Conservation (phyloP, 2,888 invertebrate species). For the Phyllotreta striolata region DNA sequence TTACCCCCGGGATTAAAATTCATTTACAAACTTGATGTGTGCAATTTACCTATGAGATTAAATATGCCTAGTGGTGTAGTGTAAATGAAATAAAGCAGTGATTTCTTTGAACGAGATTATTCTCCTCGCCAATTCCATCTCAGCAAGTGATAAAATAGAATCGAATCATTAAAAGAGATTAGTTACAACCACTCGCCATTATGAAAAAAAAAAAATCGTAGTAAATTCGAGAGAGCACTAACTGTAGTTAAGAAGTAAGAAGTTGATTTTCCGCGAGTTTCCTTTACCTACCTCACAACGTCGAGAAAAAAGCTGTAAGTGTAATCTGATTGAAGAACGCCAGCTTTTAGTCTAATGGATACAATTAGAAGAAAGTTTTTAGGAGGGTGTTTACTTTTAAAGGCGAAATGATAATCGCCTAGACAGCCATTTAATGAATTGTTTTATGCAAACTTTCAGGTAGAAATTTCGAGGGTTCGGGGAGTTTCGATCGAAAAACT, state of each 20-base stretch:
- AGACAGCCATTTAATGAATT: too few species aligned
- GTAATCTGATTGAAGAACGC: constrained; percentile 18
- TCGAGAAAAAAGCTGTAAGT: constrained; percentile 2
- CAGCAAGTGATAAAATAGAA: too few species aligned
- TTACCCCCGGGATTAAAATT: too few species aligned
- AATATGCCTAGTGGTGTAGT: too few species aligned
- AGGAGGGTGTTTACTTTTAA: not conserved
- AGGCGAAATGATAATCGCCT: too few species aligned
- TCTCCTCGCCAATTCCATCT: too few species aligned
- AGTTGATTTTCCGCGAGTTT: constrained; percentile 11
- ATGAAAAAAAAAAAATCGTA: not conserved
- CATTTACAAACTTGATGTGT: too few species aligned
- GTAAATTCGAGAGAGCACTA: constrained; percentile 9
- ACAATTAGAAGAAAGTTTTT: constrained; percentile 5
- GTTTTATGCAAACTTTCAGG: not conserved
- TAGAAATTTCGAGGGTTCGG: not conserved
- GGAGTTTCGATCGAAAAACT: not conserved
- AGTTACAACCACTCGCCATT: not conserved
- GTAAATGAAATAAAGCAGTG: too few species aligned
- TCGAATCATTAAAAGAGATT: not conserved
- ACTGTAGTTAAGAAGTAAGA: not conserved
- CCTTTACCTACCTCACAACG: too few species aligned
- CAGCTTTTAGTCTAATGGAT: constrained; percentile 21
- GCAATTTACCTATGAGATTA: too few species aligned
- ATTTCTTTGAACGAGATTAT: too few species aligned